These are phyloP conservation scores for Sturnus vulgaris DNA, from an alignment of 2,113 vertebrate species.

Conservation along the genomic window DNA sequence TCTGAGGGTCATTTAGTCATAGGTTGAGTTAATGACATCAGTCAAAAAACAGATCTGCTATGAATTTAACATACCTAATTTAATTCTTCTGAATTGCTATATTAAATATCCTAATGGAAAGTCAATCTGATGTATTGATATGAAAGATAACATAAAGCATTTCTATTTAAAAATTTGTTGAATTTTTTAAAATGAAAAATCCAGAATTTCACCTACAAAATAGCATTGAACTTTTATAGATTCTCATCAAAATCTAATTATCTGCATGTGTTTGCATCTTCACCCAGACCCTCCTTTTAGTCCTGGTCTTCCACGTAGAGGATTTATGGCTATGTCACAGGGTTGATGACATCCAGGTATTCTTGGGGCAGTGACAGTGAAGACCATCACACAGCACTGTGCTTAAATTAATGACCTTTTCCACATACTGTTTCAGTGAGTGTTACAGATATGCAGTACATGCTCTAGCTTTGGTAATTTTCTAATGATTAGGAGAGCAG, in stretches of 20 bases:
- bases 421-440: neutral
- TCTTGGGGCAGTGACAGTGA: neutral
- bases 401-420: neutral
- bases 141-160: neutral
- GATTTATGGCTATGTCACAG: neutral
- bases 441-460: neutral
- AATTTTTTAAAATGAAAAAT: neutral
- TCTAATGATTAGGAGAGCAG: neutral
- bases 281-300: neutral
- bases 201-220: neutral
- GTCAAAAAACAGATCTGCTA: neutral
- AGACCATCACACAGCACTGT: neutral
- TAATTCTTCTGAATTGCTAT: neutral
- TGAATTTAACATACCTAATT: slow-evolving; percentile 1
- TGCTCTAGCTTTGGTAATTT: neutral
- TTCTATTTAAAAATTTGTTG: neutral
- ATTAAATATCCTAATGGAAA: neutral
- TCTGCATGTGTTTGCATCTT: neutral
- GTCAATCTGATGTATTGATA: neutral
- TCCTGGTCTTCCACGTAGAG: neutral
- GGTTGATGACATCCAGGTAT: neutral
- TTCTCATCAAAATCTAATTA: neutral
- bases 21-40: slow-evolving; percentile 14
- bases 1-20: slow-evolving; percentile 14
- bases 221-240: neutral